Percentiles rank a stretch among this genome's conserved stretches.
phyloP scores from a whole-genome alignment of 2,113 vertebrate genomes.

The Thalassarche chlororhynchos region DNA sequence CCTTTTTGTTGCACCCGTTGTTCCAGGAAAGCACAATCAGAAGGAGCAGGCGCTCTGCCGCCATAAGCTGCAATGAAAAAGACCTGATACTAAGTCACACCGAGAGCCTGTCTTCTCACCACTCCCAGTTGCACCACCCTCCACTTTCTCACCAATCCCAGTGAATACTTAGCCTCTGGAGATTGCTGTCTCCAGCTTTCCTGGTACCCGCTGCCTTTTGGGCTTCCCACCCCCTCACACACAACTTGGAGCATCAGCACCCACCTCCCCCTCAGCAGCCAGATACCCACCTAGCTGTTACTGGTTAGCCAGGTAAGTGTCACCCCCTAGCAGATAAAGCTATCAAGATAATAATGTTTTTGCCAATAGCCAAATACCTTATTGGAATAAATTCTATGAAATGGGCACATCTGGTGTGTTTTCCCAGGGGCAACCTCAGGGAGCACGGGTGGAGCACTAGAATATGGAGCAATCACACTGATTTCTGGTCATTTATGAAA shows the following conservation, averaged over 20 bases:
- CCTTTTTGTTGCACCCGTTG: neutral
- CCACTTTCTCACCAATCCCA: neutral
- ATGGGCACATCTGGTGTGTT: neutral
- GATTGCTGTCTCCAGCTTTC: neutral
- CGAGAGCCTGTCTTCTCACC: neutral
- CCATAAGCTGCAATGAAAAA: neutral
- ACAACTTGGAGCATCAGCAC: neutral
- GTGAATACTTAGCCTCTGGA: neutral
- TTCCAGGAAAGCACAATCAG: neutral
- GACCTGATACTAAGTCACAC: neutral
- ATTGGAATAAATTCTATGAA: neutral
- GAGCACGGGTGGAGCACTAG: neutral
- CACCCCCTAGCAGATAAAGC: neutral
- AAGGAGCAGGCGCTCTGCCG: neutral
- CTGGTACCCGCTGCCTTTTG: neutral
- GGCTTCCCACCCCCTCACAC: neutral
- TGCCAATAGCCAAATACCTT: neutral
- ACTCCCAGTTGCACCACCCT: neutral
- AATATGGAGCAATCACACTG: neutral
- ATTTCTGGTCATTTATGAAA: neutral
- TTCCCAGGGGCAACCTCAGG: neutral
- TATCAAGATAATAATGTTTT: neutral
- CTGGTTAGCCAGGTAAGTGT: neutral
- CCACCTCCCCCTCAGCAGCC: neutral
- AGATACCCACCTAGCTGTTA: neutral